phyloP scores from a whole-genome alignment of 2,797 vertebrate species.

The Remorina albescens region DNA sequence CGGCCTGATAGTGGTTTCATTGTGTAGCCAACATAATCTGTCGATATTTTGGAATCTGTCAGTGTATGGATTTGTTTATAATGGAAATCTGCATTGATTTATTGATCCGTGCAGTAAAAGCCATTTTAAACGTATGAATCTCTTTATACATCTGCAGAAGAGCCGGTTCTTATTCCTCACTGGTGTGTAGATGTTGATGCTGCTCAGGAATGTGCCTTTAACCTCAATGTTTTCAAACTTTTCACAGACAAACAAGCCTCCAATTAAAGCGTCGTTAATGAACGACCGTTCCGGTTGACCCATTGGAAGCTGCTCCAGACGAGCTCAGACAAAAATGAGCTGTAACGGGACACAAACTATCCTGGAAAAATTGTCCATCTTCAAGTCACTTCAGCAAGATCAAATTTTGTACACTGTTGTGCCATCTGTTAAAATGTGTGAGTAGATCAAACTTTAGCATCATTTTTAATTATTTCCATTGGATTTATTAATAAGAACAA shows the following conservation, averaged over 20 bases:
- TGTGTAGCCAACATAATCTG: conserved; percentile 6
- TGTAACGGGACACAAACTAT: neutral
- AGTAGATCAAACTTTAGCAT: too few species aligned
- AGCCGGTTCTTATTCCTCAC: conserved; percentile 21
- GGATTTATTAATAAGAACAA: neutral
- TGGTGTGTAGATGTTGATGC: conserved; percentile 37
- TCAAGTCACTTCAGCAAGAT: neutral
- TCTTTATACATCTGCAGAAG: conserved; percentile 11
- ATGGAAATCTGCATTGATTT: neutral
- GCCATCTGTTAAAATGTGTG: too few species aligned
- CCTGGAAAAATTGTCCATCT: neutral
- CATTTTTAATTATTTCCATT: too few species aligned
- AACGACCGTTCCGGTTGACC: conserved; percentile 48
- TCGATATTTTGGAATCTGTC: conserved; percentile 9
- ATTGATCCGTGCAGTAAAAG: neutral
- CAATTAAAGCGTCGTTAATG: conserved; percentile 60
- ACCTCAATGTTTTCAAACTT: conserved; percentile 58
- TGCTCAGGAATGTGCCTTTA: conserved; percentile 58
- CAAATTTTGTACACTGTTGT: too few species aligned
- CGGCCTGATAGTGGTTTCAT: conserved; percentile 8
- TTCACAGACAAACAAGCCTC: conserved; percentile 54
- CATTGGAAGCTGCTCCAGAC: conserved; percentile 32
- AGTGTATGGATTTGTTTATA: too few species aligned
- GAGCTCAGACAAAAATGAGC: conserved; percentile 23
- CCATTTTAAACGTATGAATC: neutral